Percentiles rank a stretch among this genome's conserved stretches.
These are phyloP conservation scores for Cyclargus thomasi DNA, from an alignment of 1,140 invertebrate genomes.

Conservation along the genomic window DNA sequence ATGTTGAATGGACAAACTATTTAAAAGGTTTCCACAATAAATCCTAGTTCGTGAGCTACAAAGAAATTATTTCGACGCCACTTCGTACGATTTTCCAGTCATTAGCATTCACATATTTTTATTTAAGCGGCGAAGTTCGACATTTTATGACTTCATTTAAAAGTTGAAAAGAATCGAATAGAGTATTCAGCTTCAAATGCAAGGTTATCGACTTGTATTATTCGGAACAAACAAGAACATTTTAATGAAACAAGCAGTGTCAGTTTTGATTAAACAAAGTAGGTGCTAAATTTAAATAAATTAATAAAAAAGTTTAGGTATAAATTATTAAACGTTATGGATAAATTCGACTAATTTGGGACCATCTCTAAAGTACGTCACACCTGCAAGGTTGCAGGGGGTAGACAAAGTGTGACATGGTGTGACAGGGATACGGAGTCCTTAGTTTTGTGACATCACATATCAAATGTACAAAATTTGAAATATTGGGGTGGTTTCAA, in stretches of 20 bases:
- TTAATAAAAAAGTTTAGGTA: no score
- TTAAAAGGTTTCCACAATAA: neutral
- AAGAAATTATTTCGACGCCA: slow-evolving; percentile 1
- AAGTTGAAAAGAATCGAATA: slow-evolving; percentile 1
- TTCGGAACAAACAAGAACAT: neutral
- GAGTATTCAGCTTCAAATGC: neutral
- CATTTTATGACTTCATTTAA: neutral
- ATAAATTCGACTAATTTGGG: no score
- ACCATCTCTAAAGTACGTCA: no score
- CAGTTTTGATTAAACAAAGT: no score
- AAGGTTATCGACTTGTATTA: neutral
- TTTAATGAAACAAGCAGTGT: neutral
- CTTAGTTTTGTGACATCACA: no score
- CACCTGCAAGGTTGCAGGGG: no score
- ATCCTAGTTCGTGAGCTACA: neutral
- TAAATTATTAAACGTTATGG: no score
- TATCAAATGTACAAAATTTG: no score
- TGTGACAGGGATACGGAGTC: no score
- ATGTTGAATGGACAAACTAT: neutral
- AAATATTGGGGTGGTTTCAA: no score
- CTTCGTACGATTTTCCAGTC: neutral
- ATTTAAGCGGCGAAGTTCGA: neutral
- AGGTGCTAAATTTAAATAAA: no score
- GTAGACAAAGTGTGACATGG: no score
- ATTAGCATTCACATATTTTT: slow-evolving; percentile 1